Percentiles rank a stretch among this genome's conserved stretches.
phyloP scores from a whole-genome alignment of 2,888 invertebrate species.

The Xestia xanthographa region DNA sequence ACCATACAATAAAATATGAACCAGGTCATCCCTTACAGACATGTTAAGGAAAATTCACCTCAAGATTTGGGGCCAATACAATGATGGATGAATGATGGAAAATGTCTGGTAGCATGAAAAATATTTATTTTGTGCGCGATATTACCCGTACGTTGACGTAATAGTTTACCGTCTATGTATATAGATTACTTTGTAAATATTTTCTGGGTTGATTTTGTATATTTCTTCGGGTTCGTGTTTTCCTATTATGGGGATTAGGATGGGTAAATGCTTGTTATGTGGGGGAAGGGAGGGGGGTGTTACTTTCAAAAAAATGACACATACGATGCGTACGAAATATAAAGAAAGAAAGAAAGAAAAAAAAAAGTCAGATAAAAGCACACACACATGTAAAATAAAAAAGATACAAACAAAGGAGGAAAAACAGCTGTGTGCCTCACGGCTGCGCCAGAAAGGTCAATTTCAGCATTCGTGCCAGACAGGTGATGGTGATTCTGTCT shows the following conservation, averaged over 20 bases:
- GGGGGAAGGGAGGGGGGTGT: no score
- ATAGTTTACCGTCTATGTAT: conserved; percentile 45
- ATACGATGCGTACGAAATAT: no score
- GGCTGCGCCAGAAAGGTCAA: no score
- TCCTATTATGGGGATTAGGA: background rate
- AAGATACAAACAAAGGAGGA: no score
- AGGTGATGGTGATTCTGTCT: no score
- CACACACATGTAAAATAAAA: no score
- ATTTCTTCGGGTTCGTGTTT: conserved; percentile 9
- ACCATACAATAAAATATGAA: conserved; percentile 34
- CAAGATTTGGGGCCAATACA: conserved; percentile 51
- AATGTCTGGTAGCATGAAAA: conserved; percentile 52
- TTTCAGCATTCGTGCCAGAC: no score
- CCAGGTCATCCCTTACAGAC: conserved; percentile 30
- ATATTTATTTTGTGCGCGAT: conserved; percentile 63
- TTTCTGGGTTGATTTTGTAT: conserved; percentile 21
- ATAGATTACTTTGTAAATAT: conserved; percentile 52
- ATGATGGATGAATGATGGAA: conserved; percentile 55
- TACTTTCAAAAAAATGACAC: no score
- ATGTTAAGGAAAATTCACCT: conserved; percentile 48
- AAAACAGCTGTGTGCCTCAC: no score
- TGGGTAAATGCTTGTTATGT: background rate
- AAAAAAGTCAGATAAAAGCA: no score
- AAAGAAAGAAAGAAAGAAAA: no score
- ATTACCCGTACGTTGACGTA: conserved; percentile 50